Evolutionary conservation across 2,888 invertebrate genomes (phyloP).

Genomic region (Polyommatus icarus): DNA sequence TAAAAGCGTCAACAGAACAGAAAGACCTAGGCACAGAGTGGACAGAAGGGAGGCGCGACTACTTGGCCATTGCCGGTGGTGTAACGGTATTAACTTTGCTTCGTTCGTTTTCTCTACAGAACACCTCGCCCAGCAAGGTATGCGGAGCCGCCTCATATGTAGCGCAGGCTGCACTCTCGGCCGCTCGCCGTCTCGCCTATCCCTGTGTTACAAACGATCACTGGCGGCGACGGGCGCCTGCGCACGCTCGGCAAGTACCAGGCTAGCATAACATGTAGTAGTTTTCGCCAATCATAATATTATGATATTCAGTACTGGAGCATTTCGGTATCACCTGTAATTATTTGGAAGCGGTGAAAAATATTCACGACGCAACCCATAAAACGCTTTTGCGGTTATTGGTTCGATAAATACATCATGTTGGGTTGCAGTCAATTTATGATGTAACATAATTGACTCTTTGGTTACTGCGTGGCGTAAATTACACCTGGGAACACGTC

Average conservation of each 20-base stretch:
- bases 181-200: conserved; percentile 73
- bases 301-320: conserved; percentile 39
- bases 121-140: conserved; percentile 91
- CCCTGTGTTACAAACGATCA: conserved; percentile 80
- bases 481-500: not conserved
- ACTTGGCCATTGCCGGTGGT: conserved; percentile 76
- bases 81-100: conserved; percentile 82
- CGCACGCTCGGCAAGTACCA: conserved; percentile 33
- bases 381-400: not conserved
- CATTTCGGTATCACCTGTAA: conserved; percentile 33
- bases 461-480: not conserved
- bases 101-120: conserved; percentile 83
- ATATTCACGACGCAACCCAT: conserved; percentile 20
- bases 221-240: conserved; percentile 62
- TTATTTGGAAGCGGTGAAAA: conserved; percentile 5
- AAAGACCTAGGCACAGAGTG: conserved; percentile 77
- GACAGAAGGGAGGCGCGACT: conserved; percentile 78
- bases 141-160: conserved; percentile 88
- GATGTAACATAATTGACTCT: not conserved
- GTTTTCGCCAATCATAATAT: conserved; percentile 33
- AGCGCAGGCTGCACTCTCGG: conserved; percentile 75
- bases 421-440: not conserved
- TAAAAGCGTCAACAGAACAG: conserved; percentile 74
- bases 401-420: not conserved
- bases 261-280: conserved; percentile 38